phyloP scores from a whole-genome alignment of 2,113 vertebrate genomes.

The Pygoscelis antarcticus region DNA sequence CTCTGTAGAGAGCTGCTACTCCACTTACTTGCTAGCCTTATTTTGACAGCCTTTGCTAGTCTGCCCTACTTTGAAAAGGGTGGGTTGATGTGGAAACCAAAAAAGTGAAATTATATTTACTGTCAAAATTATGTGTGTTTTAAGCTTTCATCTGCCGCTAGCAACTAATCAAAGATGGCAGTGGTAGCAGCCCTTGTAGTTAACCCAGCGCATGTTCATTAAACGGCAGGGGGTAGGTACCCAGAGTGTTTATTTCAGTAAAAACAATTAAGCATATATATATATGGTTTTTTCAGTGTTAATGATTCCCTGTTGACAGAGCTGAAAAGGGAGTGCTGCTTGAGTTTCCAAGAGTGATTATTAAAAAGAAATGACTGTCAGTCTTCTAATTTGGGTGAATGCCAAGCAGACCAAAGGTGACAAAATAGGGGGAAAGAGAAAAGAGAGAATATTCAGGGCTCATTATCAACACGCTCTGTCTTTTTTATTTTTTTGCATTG shows the following conservation, averaged over 20 bases:
- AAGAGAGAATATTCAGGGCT: constrained; percentile 8
- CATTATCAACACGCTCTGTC: background rate
- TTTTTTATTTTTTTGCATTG: background rate
- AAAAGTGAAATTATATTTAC: constrained; percentile 36
- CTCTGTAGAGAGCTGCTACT: constrained; percentile 5
- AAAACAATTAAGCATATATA: constrained; percentile 60
- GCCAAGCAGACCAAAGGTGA: constrained; percentile 56
- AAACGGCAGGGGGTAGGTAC: constrained; percentile 43
- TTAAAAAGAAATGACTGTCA: constrained; percentile 63
- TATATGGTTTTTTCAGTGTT: constrained; percentile 21
- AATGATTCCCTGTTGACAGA: constrained; percentile 63
- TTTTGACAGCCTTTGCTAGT: constrained; percentile 47
- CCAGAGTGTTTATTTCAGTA: constrained; percentile 61
- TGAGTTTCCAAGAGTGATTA: constrained; percentile 53
- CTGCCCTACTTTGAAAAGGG: background rate
- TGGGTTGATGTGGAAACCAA: background rate
- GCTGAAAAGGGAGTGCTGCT: constrained; percentile 27
- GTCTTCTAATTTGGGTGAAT: constrained; percentile 49
- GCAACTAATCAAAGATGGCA: constrained; percentile 37
- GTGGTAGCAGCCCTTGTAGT: background rate
- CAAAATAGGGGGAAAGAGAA: background rate
- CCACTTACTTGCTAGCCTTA: constrained; percentile 32
- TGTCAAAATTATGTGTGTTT: background rate
- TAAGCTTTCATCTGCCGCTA: constrained; percentile 38
- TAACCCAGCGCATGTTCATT: constrained; percentile 43